These are phyloP conservation scores for Menidia beryllina DNA, from an alignment of 2,113 vertebrate species.

Conservation along the genomic window DNA sequence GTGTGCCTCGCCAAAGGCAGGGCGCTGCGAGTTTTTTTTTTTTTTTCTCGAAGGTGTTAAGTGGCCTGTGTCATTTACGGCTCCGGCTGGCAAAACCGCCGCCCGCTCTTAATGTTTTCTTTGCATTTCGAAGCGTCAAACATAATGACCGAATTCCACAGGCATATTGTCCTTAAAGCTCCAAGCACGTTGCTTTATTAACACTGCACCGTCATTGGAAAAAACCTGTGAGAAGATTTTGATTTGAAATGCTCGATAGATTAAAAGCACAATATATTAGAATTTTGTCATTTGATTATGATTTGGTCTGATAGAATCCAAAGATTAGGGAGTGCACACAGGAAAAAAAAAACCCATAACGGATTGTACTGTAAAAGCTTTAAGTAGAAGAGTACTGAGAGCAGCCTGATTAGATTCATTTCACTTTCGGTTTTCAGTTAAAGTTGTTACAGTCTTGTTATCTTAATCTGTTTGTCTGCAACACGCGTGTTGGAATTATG, in stretches of 20 bases:
- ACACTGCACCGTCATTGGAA: not conserved
- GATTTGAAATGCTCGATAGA: not conserved
- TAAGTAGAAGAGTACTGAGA: no score
- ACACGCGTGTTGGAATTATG: no score
- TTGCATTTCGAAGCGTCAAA: not conserved
- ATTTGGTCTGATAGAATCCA: not conserved
- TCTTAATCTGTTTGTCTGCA: no score
- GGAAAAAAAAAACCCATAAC: no score
- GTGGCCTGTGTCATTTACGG: conserved; percentile 12
- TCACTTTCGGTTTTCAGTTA: no score
- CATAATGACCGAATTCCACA: not conserved
- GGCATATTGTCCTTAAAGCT: not conserved
- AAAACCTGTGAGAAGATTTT: not conserved
- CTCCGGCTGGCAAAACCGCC: not conserved
- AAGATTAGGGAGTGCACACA: not conserved
- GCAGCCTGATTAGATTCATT: no score
- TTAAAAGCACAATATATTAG: no score
- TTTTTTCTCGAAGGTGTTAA: conserved; percentile 1
- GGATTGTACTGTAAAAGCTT: no score
- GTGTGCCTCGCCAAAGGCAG: conserved; percentile 1
- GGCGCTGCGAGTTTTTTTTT: conserved; percentile 1
- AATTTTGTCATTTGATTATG: no score
- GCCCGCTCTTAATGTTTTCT: conserved; percentile 1
- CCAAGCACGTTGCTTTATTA: not conserved
- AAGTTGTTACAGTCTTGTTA: no score